Conservation (phyloP, 2,888 invertebrate genomes). For the Cordylochernes scorpioides region DNA sequence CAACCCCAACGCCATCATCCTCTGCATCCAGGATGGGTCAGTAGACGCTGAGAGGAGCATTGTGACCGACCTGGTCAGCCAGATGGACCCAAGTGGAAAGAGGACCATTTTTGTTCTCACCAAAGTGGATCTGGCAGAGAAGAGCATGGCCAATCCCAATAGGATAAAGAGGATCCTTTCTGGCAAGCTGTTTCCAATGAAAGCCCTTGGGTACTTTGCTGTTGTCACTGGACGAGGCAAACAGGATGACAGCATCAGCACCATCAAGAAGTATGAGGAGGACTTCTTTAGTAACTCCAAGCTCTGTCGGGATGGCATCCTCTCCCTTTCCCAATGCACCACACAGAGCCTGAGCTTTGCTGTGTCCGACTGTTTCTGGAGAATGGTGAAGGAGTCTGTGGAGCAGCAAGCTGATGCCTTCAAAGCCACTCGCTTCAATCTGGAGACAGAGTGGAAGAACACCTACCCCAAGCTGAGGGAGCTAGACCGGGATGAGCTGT, state of each 20-base stretch:
- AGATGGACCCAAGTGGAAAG: constrained; percentile 81
- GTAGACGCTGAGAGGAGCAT: constrained; percentile 97
- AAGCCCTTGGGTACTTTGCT: constrained; percentile 93
- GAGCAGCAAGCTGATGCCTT: constrained; percentile 98
- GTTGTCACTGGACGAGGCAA: constrained; percentile 88
- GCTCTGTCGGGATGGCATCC: constrained; percentile 42
- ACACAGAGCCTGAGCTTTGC: constrained; percentile 69
- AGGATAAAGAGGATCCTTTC: constrained; percentile 80
- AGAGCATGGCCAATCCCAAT: constrained; percentile 76
- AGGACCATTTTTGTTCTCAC: constrained; percentile 94
- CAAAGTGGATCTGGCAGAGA: constrained; percentile 92
- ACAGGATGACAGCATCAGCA: constrained; percentile 73
- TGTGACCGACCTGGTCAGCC: constrained; percentile 83
- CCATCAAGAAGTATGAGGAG: constrained; percentile 81
- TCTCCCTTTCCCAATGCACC: constrained; percentile 32
- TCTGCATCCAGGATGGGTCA: constrained; percentile 91
- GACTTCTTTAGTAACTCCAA: constrained; percentile 73
- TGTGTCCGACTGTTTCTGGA: constrained; percentile 96
- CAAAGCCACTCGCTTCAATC: constrained; percentile 59
- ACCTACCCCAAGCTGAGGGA: constrained; percentile 80
- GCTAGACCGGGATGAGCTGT: constrained; percentile 81
- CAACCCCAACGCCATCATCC: constrained; percentile 94
- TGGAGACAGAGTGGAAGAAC: constrained; percentile 99
- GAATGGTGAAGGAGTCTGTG: constrained; percentile 96
- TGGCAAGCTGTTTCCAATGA: constrained; percentile 94